Base-by-base conservation (phyloP, 1,140 invertebrate species). In the Trissolcus basalis region DNA sequence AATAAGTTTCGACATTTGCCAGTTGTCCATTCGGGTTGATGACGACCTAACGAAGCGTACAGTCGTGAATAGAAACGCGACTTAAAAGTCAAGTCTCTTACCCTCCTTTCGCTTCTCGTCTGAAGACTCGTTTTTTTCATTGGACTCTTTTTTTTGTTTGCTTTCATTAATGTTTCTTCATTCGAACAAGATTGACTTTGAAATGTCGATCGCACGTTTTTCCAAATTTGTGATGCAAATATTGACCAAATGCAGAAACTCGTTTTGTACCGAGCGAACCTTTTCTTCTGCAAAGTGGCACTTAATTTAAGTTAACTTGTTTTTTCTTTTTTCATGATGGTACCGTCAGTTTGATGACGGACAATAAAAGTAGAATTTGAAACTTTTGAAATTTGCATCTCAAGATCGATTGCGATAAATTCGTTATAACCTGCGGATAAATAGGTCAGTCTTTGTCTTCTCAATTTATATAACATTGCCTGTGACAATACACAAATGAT, bases 51-150 rank as follows among this genome's bases (percentile, higher is more conserved):
- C 81, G 78, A 83, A 84, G 77, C 51, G 73, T 51, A 73, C 10
- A 39, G 35, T 77, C 71, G 47, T 73, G 80, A 83, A 84, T 82
- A 80, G 82, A 81, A 79, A 78, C 78, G 80, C 75, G 64, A 81
- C 77, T 77, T 73, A 78, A 81, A 84, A 78, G 69, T 69, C 71
- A 73, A 77, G 67, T 73, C 69, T 78, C 64, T 80, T 74, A 72
- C 45, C 71, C 69, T 78, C 74, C 77, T 78, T 79, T 78, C 79
- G 50, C 81, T 82, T 78, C 73, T 75, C 44, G 58, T 59, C 58
- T 53, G 68, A 68, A 61, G 64, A 75, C 77, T 69, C 58, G 71
- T 75, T 79, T 75, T n/a, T 64, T 68, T 61, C 19, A 50, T 69
- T 59, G 33, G 48, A 69, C n/a, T 39, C 9, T n/a, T 61, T 64